phyloP scores from a whole-genome alignment of 2,888 invertebrate genomes.

The Operophtera brumata region DNA sequence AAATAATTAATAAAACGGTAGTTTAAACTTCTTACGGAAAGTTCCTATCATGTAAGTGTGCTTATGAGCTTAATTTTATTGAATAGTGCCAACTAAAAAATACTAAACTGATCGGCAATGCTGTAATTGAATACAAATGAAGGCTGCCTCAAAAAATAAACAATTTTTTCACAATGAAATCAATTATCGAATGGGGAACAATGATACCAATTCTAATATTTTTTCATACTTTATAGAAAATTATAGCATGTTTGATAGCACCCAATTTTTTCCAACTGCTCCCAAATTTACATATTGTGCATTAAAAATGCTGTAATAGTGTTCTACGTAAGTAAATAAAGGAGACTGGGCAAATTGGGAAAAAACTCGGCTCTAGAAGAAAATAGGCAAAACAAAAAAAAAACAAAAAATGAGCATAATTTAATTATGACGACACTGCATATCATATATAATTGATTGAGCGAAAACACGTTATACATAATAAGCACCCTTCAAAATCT shows the following conservation, averaged over 20 bases:
- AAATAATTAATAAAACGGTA: not conserved
- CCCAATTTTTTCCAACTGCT: constrained; percentile 15
- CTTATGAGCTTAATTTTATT: constrained; percentile 37
- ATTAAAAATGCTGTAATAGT: too few relatives aligned
- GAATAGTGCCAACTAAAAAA: constrained; percentile 65
- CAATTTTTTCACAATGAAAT: constrained; percentile 38
- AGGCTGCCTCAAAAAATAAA: constrained; percentile 34
- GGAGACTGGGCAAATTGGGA: too few relatives aligned
- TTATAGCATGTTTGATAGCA: too few relatives aligned
- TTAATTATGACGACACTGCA: too few relatives aligned
- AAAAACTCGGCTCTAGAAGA: too few relatives aligned
- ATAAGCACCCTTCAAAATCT: too few relatives aligned
- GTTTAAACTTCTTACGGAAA: not conserved
- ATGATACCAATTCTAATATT: constrained; percentile 49
- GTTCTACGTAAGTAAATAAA: too few relatives aligned
- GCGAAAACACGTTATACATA: too few relatives aligned
- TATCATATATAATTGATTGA: too few relatives aligned
- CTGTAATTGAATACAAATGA: constrained; percentile 36
- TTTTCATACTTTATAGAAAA: constrained; percentile 13
- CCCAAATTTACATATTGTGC: not conserved
- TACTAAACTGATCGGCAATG: constrained; percentile 42
- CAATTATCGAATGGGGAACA: constrained; percentile 68
- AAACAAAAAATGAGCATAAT: too few relatives aligned
- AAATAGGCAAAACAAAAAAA: too few relatives aligned
- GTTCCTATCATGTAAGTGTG: constrained; percentile 19